A percentile compares a stretch with the other conserved stretches of the same genome.
Conservation (phyloP, 1,140 invertebrate genomes). For the Cydia fagiglandana region DNA sequence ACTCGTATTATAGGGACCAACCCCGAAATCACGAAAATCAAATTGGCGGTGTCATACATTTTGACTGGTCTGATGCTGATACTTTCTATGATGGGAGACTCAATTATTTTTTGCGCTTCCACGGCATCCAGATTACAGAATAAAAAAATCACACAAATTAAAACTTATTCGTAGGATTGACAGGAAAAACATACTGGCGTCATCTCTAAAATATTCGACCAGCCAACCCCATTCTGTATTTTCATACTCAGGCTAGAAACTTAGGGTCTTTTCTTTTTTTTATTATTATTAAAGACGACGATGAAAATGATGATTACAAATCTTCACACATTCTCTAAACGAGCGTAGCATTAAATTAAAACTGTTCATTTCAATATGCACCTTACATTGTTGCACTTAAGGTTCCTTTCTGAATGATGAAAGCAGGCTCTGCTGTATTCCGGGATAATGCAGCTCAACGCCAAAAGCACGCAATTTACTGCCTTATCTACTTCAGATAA, state of each 20-base stretch:
- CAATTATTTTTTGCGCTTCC: no score
- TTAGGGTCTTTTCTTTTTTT: neutral
- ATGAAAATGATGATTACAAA: constrained; percentile 16
- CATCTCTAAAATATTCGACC: no score
- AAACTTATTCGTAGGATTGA: no score
- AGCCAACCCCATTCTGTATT: no score
- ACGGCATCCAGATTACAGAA: no score
- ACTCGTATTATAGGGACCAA: no score
- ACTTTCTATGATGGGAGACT: no score
- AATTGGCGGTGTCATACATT: no score
- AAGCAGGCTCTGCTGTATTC: neutral
- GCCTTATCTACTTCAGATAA: neutral
- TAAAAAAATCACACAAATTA: no score
- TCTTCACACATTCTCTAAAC: constrained; percentile 23
- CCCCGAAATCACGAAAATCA: no score
- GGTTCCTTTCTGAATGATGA: neutral
- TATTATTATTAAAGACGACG: constrained; percentile 2
- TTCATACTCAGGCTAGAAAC: neutral
- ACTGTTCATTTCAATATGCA: neutral
- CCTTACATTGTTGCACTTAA: neutral
- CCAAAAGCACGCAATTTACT: neutral
- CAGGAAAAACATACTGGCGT: no score
- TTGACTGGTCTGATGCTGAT: no score
- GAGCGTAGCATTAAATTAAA: constrained; percentile 25
- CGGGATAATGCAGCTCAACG: neutral